These are phyloP conservation scores for Drosophila bocqueti DNA, from an alignment of 1,140 invertebrate genomes.

Conservation along the genomic window DNA sequence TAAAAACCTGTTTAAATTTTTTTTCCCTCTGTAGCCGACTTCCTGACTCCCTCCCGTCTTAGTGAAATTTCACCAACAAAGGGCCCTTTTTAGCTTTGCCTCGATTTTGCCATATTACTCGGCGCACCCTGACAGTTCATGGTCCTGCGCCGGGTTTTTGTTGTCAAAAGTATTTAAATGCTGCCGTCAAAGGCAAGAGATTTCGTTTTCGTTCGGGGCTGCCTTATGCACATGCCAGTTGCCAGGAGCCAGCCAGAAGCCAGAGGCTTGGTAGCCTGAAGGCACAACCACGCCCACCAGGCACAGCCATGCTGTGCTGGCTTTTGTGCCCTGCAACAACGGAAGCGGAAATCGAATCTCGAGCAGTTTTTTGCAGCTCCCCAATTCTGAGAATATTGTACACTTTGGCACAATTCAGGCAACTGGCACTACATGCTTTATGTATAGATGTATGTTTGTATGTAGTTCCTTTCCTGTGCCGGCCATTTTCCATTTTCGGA, in stretches of 20 bases:
- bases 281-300: constrained; percentile 40
- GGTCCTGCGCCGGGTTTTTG: constrained; percentile 44
- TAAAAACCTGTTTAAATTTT: background rate
- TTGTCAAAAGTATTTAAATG: constrained; percentile 81
- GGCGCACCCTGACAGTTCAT: constrained; percentile 36
- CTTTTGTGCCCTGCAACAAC: constrained; percentile 69
- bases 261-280: constrained; percentile 5
- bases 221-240: constrained; percentile 66
- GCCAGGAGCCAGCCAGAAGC: constrained; percentile 38
- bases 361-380: constrained; percentile 56
- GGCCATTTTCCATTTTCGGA: constrained; percentile 24
- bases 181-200: constrained; percentile 66
- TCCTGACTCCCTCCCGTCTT: constrained; percentile 7
- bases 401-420: constrained; percentile 47
- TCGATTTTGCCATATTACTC: constrained; percentile 64
- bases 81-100: constrained; percentile 42
- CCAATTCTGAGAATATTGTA: constrained; percentile 55
- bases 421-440: constrained; percentile 20
- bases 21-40: constrained; percentile 7
- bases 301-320: constrained; percentile 37
- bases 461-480: constrained; percentile 32
- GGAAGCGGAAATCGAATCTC: constrained; percentile 83
- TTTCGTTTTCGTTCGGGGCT: constrained; percentile 63
- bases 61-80: constrained; percentile 52
- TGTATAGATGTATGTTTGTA: background rate